Base-by-base conservation (phyloP, 2,888 invertebrate species). In the Luffia ferchaultella region DNA sequence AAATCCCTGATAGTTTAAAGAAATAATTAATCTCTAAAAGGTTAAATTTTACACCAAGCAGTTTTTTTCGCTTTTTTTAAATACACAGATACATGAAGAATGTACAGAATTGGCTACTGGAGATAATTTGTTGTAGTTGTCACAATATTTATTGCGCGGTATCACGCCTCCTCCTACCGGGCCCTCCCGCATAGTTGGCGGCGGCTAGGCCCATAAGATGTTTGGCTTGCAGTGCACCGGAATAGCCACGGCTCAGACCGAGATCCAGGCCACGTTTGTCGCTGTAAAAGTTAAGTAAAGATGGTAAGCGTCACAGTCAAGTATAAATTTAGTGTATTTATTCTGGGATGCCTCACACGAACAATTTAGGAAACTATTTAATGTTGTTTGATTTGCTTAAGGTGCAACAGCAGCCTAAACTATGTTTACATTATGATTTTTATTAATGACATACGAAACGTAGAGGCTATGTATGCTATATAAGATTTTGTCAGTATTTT, bases 151-250 rank as follows among this genome's bases (percentile, higher is more conserved):
- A 30, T 12, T 30, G 30, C 30, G 30, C 30, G 12, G 43, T 70
- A 58, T 89, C 87, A 56, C 95, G 90, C 67, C 95, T 91, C 89
- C 92, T 92, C 76, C 95, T 88, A 60, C 95, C 95, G 1, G 95
- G 95, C 9, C 95, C 95, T 1, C 92, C 93, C 18, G 95, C 93
- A 79, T 89, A 94, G 77, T 94, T 94, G 59, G 96, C 96, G 0
- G 94, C 93, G 43, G 94, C 93, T 49, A 95, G 74, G 2, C 95
- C 96, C 91, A 96, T 93, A 64, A 95, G 87, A 70, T 96, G 95
- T 76, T 95, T 95, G 63, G 95, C 95, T 54, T 95, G 93, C 62
- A 95, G 92, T 20, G 93, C 91, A 1, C 95, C 96, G 44, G 95
- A 95, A 78, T 91, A 95, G 18, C 96, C 96, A 48, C 96, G 91